These are phyloP conservation scores for Poeciliopsis turrubarensis DNA, from an alignment of 2,113 vertebrate species.

Conservation along the genomic window DNA sequence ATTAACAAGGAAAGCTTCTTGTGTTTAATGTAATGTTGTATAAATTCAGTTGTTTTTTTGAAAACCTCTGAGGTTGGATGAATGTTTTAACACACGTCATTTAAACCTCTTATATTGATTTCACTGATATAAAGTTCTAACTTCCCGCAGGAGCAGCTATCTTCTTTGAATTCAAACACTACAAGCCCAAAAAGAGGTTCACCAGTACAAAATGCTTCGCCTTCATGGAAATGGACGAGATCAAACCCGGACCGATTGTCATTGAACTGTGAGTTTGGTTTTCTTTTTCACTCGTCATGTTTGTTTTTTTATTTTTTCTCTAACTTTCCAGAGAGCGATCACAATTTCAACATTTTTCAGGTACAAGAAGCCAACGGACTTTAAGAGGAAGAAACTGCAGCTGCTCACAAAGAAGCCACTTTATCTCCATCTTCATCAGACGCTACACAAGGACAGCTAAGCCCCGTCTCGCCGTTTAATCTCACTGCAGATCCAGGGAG, in stretches of 20 bases:
- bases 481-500: conserved; percentile 48
- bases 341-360: conserved; percentile 67
- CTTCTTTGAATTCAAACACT: conserved; percentile 99
- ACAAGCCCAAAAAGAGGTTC: conserved; percentile 98
- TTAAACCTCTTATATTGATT: neutral
- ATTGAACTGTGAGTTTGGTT: conserved; percentile 91
- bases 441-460: conserved; percentile 92
- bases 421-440: conserved; percentile 97
- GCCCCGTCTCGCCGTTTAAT: conserved; percentile 7
- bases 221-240: conserved; percentile 99
- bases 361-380: conserved; percentile 99
- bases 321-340: too few species aligned
- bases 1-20: too few species aligned
- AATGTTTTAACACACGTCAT: too few species aligned
- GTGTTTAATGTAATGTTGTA: too few species aligned
- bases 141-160: conserved; percentile 89
- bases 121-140: neutral
- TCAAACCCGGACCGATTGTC: conserved; percentile 92
- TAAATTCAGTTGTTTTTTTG: too few species aligned
- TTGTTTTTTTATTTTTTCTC: neutral
- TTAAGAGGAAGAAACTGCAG: conserved; percentile 98
- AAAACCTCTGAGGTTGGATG: neutral
- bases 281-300: conserved; percentile 31
- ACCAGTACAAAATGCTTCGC: conserved; percentile 99
- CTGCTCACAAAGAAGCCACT: conserved; percentile 99